Base-by-base conservation (phyloP, 2,797 vertebrate species). In the Oreochromis grahami region DNA sequence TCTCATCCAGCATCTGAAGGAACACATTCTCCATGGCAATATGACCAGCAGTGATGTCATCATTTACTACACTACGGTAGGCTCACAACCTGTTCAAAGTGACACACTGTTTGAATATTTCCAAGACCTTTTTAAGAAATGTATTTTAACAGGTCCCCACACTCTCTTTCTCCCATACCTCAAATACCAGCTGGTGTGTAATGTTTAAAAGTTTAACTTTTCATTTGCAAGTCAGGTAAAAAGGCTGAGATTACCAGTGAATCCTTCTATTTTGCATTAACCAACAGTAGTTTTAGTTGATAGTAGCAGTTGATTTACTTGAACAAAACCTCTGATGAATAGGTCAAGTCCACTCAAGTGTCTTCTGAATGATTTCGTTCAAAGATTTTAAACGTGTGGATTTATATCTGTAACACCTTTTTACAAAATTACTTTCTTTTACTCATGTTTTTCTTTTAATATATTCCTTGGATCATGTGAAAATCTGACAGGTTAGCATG, bases 21-120 rank as follows among this genome's bases (percentile, higher is more conserved):
- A 99, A 38, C 98, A 99, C 86, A 21, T 98, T 74, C 97, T 99
- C 63, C 98, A 99, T 29, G 97, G 98, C 45, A 97, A 98, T 93
- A 96, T 97, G 97, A 95, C 86, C 88, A 96, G 96, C 96, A 96
- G 74, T 60, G 98, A 99, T 86, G 92, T 97, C 92, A 96, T 99
- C 90, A 96, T 99, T 87, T 99, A 97, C 93, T 99, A 99, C 88
- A 99, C 98, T 81, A 99, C 98, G 93, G 98, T 97, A 96, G 84
- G 97, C 93, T 43, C 21, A 43, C 9, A 51, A 10, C 8, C 29
- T 21, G 53, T 86, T 80, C 13, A 32, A 17, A 58, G 4, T 7
- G 13, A 82, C 53, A 8, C 34, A 10, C 13, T 45, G 17, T 24
- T 13, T 26, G 15, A 29, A 14, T 15, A 12, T 38, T 8, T 80